A percentile compares a stretch with the other conserved stretches of the same genome.
These are phyloP conservation scores for Enteromius fasciolatus DNA, from an alignment of 2,797 vertebrate species.

Conservation along the genomic window DNA sequence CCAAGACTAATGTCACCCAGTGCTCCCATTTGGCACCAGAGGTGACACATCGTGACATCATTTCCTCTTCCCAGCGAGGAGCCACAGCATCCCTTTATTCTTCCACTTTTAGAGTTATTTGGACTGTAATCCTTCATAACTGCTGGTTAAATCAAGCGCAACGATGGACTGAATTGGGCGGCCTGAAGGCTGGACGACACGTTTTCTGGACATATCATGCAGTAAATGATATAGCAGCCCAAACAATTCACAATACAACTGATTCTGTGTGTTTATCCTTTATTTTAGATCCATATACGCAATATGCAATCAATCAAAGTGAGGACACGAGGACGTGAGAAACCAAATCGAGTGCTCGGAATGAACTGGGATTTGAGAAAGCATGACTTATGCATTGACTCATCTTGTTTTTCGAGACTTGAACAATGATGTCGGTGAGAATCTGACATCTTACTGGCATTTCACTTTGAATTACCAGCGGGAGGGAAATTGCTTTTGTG, in stretches of 20 bases:
- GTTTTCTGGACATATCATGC: constrained; percentile 4
- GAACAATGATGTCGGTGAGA: constrained; percentile 62
- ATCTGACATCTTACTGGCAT: constrained; percentile 71
- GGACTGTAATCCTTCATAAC: constrained; percentile 41
- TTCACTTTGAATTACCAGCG: constrained; percentile 69
- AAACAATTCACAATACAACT: neutral
- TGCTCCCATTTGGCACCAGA: constrained; percentile 40
- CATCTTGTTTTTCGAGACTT: constrained; percentile 38
- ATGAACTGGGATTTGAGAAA: constrained; percentile 64
- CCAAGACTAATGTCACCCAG: constrained; percentile 49
- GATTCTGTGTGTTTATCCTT: neutral
- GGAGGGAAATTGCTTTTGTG: constrained; percentile 70
- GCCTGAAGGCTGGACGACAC: constrained; percentile 12
- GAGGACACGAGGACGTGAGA: neutral
- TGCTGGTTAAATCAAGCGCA: constrained; percentile 29
- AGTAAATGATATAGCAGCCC: neutral
- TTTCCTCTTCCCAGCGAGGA: constrained; percentile 56
- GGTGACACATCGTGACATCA: constrained; percentile 59
- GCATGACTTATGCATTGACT: constrained; percentile 51
- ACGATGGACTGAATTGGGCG: constrained; percentile 13
- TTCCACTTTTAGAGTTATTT: constrained; percentile 47
- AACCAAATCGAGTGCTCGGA: constrained; percentile 62
- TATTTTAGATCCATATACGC: neutral
- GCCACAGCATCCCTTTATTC: constrained; percentile 43
- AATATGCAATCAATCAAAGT: neutral